phyloP scores from a whole-genome alignment of 2,113 vertebrate genomes.

The Anguilla rostrata region DNA sequence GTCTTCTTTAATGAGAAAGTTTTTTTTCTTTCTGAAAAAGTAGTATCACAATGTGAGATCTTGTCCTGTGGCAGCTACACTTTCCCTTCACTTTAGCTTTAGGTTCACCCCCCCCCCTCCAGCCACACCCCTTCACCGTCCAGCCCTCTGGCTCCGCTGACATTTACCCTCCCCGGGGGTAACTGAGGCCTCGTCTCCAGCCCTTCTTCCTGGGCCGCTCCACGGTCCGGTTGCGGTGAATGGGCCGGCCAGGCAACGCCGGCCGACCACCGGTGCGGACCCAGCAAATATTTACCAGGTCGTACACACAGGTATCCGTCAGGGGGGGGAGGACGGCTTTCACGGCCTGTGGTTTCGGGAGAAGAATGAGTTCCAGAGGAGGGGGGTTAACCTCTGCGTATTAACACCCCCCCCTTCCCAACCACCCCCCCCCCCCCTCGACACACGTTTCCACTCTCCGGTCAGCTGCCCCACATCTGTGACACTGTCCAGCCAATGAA shows the following conservation, averaged over 20 bases:
- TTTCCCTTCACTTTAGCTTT: not conserved
- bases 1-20: not conserved
- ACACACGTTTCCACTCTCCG: not conserved
- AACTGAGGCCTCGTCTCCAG: constrained; percentile 31
- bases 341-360: not conserved
- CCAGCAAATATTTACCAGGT: constrained; percentile 21
- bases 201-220: constrained; percentile 14
- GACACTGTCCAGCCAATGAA: not conserved
- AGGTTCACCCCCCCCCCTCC: not conserved
- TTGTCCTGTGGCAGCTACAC: not conserved
- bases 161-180: constrained; percentile 23
- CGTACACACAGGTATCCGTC: not conserved
- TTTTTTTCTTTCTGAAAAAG: not conserved
- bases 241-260: constrained; percentile 28
- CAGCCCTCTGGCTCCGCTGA: constrained; percentile 5
- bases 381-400: not conserved
- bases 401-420: not conserved
- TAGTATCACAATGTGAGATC: not conserved
- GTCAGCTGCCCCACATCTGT: not conserved
- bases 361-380: not conserved
- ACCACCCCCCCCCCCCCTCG: too few relatives aligned
- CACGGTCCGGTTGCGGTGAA: constrained; percentile 50
- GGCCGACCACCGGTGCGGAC: not conserved
- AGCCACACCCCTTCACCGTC: not conserved
- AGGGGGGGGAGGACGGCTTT: not conserved